phyloP scores from a whole-genome alignment of 2,888 invertebrate species.

The Metellina segmentata region DNA sequence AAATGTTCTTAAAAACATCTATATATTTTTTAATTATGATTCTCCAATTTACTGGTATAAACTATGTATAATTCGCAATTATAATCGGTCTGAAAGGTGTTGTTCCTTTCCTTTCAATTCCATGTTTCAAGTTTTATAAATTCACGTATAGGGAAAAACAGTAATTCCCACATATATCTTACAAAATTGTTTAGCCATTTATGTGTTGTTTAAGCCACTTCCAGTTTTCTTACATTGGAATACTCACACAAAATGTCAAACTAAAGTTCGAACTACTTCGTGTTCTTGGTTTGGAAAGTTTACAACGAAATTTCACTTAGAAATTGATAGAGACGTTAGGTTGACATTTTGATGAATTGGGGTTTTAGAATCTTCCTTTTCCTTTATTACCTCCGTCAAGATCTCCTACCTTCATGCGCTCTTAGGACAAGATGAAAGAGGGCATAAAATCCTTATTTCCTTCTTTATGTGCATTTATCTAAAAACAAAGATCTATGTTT shows the following conservation, averaged over 20 bases:
- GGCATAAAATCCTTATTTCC: conserved; percentile 18
- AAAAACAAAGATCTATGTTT: conserved; percentile 24
- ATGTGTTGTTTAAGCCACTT: too few relatives aligned
- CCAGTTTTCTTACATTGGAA: too few relatives aligned
- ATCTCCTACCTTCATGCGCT: conserved; percentile 4
- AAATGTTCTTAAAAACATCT: too few relatives aligned
- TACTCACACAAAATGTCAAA: not conserved
- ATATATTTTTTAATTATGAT: too few relatives aligned
- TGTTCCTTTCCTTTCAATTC: too few relatives aligned
- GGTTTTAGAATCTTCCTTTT: conserved; percentile 11
- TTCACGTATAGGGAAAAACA: too few relatives aligned
- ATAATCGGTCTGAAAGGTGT: too few relatives aligned
- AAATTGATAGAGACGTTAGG: conserved; percentile 56
- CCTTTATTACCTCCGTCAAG: conserved; percentile 32
- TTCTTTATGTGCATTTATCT: conserved; percentile 8
- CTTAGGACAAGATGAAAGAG: conserved; percentile 36
- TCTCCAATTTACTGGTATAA: too few relatives aligned
- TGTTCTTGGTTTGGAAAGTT: not conserved
- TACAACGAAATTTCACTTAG: conserved; percentile 46
- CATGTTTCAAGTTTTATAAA: too few relatives aligned
- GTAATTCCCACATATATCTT: too few relatives aligned
- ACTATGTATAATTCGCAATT: too few relatives aligned
- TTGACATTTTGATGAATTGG: conserved; percentile 62
- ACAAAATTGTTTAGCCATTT: too few relatives aligned
- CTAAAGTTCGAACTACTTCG: not conserved